Percentiles rank a stretch among this genome's conserved stretches.
Conservation (phyloP, 2,888 invertebrate species). For the Rotaria socialis region DNA sequence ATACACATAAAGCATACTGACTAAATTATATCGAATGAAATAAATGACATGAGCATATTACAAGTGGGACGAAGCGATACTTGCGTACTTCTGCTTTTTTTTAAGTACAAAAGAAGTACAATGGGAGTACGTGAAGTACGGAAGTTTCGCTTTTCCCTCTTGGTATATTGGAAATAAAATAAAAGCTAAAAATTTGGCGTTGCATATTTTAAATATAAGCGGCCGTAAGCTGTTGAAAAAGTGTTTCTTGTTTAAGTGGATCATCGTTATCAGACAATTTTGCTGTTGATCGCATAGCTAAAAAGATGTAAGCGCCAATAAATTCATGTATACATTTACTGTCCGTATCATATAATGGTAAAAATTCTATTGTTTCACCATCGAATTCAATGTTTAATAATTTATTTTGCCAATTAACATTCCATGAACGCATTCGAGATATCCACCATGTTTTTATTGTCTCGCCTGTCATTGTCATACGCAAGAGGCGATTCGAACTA, state of each 20-base stretch:
- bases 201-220: not conserved
- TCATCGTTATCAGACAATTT: not conserved
- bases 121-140: too few relatives aligned
- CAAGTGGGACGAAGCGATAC: too few relatives aligned
- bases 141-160: too few relatives aligned
- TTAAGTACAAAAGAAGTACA: too few relatives aligned
- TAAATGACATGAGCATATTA: too few relatives aligned
- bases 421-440: conserved; percentile 97
- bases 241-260: not conserved
- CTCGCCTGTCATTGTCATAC: conserved; percentile 87
- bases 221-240: not conserved
- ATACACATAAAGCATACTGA: too few relatives aligned
- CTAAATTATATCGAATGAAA: too few relatives aligned
- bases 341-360: conserved; percentile 38
- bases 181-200: too few relatives aligned
- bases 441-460: conserved; percentile 95
- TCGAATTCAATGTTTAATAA: conserved; percentile 47
- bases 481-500: conserved; percentile 87
- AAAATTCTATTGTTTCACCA: conserved; percentile 40
- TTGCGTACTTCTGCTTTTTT: too few relatives aligned
- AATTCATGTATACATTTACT: conserved; percentile 45
- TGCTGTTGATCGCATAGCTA: conserved; percentile 76
- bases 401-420: conserved; percentile 96
- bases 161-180: too few relatives aligned
- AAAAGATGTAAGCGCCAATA: conserved; percentile 84